Percentiles rank a stretch among this genome's conserved stretches.
Evolutionary conservation across 2,888 invertebrate species (phyloP).

Genomic region (Drosophila acutilabella): DNA sequence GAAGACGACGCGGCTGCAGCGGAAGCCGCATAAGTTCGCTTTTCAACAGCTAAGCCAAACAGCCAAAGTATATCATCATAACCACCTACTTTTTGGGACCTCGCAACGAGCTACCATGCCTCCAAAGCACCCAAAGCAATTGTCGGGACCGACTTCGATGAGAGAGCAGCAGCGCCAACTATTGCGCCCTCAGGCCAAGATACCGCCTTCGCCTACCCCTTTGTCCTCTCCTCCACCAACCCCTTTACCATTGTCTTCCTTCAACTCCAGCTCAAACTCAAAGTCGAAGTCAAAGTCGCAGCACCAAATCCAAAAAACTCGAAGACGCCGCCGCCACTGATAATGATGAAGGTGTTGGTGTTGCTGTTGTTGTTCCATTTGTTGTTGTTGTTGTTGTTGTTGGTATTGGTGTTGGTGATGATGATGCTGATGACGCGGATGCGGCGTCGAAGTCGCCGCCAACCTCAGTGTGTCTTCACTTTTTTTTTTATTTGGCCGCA

Average conservation of each 20-base stretch:
- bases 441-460: slow-evolving; percentile 37
- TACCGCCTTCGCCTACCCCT: slow-evolving; percentile 14
- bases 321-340: slow-evolving; percentile 59
- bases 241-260: background rate
- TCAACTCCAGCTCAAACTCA: slow-evolving; percentile 9
- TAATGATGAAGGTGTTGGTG: slow-evolving; percentile 78
- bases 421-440: slow-evolving; percentile 64
- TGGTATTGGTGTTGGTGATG: slow-evolving; percentile 39
- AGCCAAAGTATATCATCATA: slow-evolving; percentile 82
- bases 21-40: slow-evolving; percentile 73
- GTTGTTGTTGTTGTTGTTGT: slow-evolving; percentile 59
- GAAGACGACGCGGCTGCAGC: slow-evolving; percentile 38
- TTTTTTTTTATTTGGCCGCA: background rate
- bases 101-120: slow-evolving; percentile 35
- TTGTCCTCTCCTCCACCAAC: background rate
- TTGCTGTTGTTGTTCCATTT: slow-evolving; percentile 45
- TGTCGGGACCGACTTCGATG: slow-evolving; percentile 57
- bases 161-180: slow-evolving; percentile 67
- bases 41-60: slow-evolving; percentile 72
- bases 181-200: slow-evolving; percentile 47
- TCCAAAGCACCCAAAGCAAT: slow-evolving; percentile 25
- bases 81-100: slow-evolving; percentile 81
- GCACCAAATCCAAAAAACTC: slow-evolving; percentile 4
- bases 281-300: slow-evolving; percentile 12
- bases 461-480: slow-evolving; percentile 29